Percentiles rank a stretch among this genome's conserved stretches.
These are phyloP conservation scores for Melanerpes aurifrons DNA, from an alignment of 2,113 vertebrate species.

Conservation along the genomic window DNA sequence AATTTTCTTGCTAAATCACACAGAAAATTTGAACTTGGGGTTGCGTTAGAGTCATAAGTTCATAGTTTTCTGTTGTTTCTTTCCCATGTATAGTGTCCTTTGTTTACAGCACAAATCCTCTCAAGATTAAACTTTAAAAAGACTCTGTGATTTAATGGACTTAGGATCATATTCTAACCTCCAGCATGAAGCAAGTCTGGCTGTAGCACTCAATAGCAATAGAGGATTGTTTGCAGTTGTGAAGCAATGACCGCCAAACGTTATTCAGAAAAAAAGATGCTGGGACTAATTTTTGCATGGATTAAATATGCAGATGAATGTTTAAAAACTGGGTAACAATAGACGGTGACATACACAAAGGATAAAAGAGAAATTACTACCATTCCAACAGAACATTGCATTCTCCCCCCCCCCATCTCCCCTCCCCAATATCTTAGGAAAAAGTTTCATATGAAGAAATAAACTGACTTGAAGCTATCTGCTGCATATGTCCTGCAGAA, in stretches of 20 bases:
- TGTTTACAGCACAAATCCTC: slow-evolving; percentile 79
- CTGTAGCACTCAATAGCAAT: slow-evolving; percentile 36
- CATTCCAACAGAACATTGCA: background rate
- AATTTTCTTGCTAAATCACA: slow-evolving; percentile 69
- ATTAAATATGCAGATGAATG: slow-evolving; percentile 34
- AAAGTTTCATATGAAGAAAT: background rate
- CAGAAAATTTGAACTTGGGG: slow-evolving; percentile 67
- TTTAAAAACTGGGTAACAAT: slow-evolving; percentile 22
- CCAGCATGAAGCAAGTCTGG: slow-evolving; percentile 47
- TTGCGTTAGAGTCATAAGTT: slow-evolving; percentile 72
- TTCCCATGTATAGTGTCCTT: slow-evolving; percentile 74
- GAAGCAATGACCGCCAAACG: slow-evolving; percentile 44
- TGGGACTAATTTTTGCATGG: slow-evolving; percentile 28
- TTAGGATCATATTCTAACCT: slow-evolving; percentile 72
- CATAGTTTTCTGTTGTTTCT: slow-evolving; percentile 67
- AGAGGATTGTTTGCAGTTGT: slow-evolving; percentile 67
- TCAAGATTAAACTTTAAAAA: slow-evolving; percentile 78
- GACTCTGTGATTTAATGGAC: slow-evolving; percentile 72
- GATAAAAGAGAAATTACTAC: slow-evolving; percentile 31
- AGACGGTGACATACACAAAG: slow-evolving; percentile 12
- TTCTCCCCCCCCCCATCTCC: background rate
- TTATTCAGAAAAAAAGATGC: background rate
- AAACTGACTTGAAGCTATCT: background rate
- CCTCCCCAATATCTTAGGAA: background rate
- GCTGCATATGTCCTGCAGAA: slow-evolving; percentile 37